phyloP scores from a whole-genome alignment of 2,113 vertebrate species.

The Cyanistes caeruleus region DNA sequence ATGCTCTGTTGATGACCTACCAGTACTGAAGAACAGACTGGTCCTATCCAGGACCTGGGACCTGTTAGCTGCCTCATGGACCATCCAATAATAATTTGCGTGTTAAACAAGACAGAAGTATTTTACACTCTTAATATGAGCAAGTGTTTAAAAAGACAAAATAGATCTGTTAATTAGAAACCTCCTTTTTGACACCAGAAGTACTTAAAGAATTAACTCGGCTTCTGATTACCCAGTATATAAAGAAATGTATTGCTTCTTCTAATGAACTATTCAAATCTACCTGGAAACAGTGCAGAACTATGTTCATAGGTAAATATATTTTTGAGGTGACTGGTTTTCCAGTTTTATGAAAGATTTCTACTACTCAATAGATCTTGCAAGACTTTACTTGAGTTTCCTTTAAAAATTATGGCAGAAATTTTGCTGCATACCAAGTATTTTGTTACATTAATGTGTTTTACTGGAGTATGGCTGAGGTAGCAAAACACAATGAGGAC shows the following conservation, averaged over 20 bases:
- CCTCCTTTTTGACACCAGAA: background rate
- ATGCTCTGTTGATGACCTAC: background rate
- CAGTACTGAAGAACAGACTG: background rate
- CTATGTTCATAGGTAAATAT: background rate
- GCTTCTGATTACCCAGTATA: background rate
- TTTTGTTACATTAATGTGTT: background rate
- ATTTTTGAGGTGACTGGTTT: background rate
- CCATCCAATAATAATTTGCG: background rate
- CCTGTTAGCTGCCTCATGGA: background rate
- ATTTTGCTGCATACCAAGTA: background rate
- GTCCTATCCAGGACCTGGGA: background rate
- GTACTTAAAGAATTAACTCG: background rate
- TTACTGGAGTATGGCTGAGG: background rate
- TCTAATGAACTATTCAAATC: background rate
- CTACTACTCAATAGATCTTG: background rate
- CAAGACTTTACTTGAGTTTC: background rate
- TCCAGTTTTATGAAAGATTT: background rate
- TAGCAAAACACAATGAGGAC: accelerated
- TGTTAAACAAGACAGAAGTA: background rate
- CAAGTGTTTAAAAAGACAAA: background rate
- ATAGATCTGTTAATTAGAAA: background rate
- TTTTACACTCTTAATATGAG: background rate
- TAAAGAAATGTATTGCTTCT: background rate
- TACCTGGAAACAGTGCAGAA: background rate
- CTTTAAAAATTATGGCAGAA: background rate